A percentile compares a stretch with the other conserved stretches of the same genome.
Evolutionary conservation across 1,140 invertebrate species (phyloP).

Genomic region (Homarus americanus): DNA sequence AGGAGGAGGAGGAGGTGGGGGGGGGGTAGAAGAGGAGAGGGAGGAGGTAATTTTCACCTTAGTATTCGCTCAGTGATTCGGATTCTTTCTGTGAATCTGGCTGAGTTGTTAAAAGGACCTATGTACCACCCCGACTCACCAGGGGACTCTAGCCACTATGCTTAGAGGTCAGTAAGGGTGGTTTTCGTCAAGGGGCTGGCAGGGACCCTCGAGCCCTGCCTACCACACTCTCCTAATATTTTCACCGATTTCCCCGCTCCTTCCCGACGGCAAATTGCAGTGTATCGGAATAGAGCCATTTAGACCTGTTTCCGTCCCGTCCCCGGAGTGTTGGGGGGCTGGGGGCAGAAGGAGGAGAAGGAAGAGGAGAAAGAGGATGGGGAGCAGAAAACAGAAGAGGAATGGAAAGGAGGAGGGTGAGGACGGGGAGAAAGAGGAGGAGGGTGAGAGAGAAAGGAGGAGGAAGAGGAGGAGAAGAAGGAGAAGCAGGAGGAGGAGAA

Average conservation of each 20-base stretch:
- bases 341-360: not conserved
- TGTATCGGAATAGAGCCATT: constrained; percentile 71
- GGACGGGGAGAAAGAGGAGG: not conserved
- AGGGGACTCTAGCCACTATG: constrained; percentile 1
- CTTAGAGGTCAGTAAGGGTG: constrained; percentile 1
- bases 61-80: constrained; percentile 56
- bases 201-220: not conserved
- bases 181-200: not conserved
- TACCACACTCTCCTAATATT: constrained; percentile 56
- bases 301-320: constrained; percentile 58
- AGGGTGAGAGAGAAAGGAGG: not conserved
- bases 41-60: constrained; percentile 65
- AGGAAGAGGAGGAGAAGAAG: not conserved
- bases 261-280: constrained; percentile 59
- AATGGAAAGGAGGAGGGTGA: not conserved
- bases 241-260: constrained; percentile 60
- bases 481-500: not conserved
- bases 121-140: not conserved
- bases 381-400: constrained; percentile 25
- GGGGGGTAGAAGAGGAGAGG: not conserved
- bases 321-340: constrained; percentile 19
- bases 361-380: constrained; percentile 13
- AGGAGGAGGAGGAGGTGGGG: not conserved
- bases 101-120: constrained; percentile 4
- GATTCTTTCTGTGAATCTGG: constrained; percentile 41